These are phyloP conservation scores for Neodiprion virginianus DNA, from an alignment of 1,140 invertebrate species.

Conservation along the genomic window DNA sequence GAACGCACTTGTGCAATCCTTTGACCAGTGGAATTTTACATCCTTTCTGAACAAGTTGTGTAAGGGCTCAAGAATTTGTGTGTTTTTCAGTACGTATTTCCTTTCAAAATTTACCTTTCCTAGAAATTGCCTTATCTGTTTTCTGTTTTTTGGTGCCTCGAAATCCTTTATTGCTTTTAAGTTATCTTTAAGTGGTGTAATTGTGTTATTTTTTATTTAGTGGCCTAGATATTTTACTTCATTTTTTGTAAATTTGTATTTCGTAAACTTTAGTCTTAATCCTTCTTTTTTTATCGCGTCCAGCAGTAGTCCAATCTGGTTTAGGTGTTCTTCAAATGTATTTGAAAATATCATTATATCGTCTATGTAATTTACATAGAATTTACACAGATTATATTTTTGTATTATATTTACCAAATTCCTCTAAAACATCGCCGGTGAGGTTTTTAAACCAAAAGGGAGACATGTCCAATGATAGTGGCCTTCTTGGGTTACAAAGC, in stretches of 20 bases:
- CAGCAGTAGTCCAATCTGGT: conserved; percentile 16
- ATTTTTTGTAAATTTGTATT: conserved; percentile 16
- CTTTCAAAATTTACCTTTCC: too few species aligned
- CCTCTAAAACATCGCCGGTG: conserved; percentile 45
- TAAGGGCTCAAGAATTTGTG: not conserved
- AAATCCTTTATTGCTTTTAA: conserved; percentile 22
- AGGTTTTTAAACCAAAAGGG: too few species aligned
- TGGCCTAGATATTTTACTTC: conserved; percentile 19
- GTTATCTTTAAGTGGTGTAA: conserved; percentile 25
- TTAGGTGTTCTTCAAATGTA: conserved; percentile 33
- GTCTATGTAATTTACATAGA: conserved; percentile 32
- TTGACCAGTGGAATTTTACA: too few species aligned
- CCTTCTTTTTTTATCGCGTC: conserved; percentile 17
- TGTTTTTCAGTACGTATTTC: too few species aligned
- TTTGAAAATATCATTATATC: conserved; percentile 33
- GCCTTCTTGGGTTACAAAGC: too few species aligned
- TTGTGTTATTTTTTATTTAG: conserved; percentile 21
- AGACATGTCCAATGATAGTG: too few species aligned
- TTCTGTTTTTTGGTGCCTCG: too few species aligned
- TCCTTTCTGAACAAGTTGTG: not conserved
- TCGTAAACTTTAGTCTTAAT: conserved; percentile 9
- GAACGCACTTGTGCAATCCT: not conserved
- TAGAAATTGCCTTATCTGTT: too few species aligned
- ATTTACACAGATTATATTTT: conserved; percentile 33
- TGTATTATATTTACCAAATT: conserved; percentile 32